Evolutionary conservation across 2,797 vertebrate genomes (phyloP).

Genomic region (Synanceia verrucosa): DNA sequence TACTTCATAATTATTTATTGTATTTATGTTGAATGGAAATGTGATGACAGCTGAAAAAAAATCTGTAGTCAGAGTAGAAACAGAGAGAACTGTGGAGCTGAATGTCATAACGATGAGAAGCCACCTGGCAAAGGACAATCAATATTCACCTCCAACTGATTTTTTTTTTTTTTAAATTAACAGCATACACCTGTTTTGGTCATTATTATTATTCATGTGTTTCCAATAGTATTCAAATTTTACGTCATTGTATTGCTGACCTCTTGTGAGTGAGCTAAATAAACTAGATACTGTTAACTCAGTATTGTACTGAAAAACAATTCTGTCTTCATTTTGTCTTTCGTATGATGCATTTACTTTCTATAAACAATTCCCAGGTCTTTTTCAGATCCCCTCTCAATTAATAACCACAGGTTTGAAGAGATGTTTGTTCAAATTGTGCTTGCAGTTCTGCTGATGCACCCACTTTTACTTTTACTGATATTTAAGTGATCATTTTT

Average conservation of each 20-base stretch:
- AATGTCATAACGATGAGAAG: constrained; percentile 20
- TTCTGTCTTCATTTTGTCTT: background rate
- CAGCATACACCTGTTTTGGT: constrained; percentile 30
- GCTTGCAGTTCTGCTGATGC: constrained; percentile 18
- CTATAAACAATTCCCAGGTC: background rate
- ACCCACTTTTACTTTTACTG: constrained; percentile 43
- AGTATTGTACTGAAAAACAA: constrained; percentile 13
- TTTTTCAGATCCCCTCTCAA: background rate
- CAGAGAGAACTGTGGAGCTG: constrained; percentile 21
- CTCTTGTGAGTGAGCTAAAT: constrained; percentile 53
- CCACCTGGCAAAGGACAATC: constrained; percentile 38
- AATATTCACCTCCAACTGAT: constrained; percentile 50
- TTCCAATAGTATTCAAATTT: constrained; percentile 35
- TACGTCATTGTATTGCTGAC: constrained; percentile 15
- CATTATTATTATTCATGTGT: constrained; percentile 34
- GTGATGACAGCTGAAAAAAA: constrained; percentile 11
- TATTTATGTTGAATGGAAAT: constrained; percentile 66
- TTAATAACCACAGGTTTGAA: background rate
- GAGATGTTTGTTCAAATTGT: background rate
- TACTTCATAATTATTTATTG: constrained; percentile 72
- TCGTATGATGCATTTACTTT: background rate
- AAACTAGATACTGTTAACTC: constrained; percentile 62
- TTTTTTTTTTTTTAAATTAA: constrained; percentile 11
- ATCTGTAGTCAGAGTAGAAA: constrained; percentile 21
- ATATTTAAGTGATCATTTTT: constrained; percentile 35